Conservation (phyloP, 2,797 vertebrate genomes). For the Acomys russatus region DNA sequence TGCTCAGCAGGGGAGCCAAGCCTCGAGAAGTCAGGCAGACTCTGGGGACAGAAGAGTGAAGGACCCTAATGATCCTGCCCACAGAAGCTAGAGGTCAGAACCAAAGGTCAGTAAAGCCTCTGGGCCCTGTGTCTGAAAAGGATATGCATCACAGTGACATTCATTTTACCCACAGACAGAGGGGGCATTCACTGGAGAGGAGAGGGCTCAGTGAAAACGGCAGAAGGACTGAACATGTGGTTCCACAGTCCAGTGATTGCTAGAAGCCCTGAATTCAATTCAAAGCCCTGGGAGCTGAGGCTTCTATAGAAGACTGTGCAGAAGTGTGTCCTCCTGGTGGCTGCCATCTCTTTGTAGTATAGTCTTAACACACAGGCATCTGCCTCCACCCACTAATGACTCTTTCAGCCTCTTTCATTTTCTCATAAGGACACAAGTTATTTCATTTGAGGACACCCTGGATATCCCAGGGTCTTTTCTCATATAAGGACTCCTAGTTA, state of each 20-base stretch:
- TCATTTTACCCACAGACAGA: not conserved
- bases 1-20: not conserved
- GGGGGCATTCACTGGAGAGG: not conserved
- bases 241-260: too few relatives aligned
- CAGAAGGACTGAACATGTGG: not conserved
- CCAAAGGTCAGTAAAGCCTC: not conserved
- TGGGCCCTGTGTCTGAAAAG: not conserved
- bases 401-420: not conserved
- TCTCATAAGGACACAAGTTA: not conserved
- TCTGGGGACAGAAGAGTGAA: not conserved
- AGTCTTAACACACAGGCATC: not conserved
- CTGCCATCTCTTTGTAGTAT: not conserved
- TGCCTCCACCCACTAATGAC: not conserved
- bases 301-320: not conserved
- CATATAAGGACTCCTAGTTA: not conserved
- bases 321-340: not conserved
- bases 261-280: not conserved
- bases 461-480: not conserved
- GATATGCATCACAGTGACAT: not conserved
- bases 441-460: not conserved
- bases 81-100: not conserved
- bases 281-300: not conserved
- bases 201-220: not conserved
- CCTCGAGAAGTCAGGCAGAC: not conserved
- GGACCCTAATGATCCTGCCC: not conserved